phyloP scores from a whole-genome alignment of 2,113 vertebrate species.

The Mirza zaza region DNA sequence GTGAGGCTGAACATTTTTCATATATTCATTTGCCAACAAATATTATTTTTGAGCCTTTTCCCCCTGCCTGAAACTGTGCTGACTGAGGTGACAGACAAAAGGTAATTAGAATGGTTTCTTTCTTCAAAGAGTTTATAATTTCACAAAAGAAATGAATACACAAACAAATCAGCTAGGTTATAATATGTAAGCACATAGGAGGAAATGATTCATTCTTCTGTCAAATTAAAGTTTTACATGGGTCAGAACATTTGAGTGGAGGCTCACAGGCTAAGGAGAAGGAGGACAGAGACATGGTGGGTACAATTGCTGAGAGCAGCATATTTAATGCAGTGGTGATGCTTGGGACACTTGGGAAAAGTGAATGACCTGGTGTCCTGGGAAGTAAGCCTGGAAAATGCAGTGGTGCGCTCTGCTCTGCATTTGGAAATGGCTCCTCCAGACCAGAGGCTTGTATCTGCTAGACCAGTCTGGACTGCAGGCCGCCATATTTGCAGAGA shows the following conservation, averaged over 20 bases:
- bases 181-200: not conserved
- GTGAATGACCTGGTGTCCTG: not conserved
- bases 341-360: not conserved
- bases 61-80: not conserved
- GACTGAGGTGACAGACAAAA: not conserved
- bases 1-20: not conserved
- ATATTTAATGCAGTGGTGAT: not conserved
- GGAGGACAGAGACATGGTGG: not conserved
- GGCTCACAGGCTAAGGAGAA: not conserved
- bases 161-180: no score
- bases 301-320: not conserved
- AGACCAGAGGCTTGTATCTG: not conserved
- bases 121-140: not conserved
- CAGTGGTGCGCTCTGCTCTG: not conserved
- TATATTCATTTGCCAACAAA: not conserved
- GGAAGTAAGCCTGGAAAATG: not conserved
- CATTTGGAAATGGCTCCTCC: not conserved
- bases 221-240: not conserved
- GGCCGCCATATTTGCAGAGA: not conserved
- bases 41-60: not conserved
- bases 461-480: not conserved
- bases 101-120: not conserved
- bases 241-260: not conserved
- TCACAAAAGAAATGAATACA: not conserved
- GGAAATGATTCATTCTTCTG: not conserved